These are phyloP conservation scores for Ammodramus savannarum DNA, from an alignment of 2,113 vertebrate genomes.

Conservation along the genomic window DNA sequence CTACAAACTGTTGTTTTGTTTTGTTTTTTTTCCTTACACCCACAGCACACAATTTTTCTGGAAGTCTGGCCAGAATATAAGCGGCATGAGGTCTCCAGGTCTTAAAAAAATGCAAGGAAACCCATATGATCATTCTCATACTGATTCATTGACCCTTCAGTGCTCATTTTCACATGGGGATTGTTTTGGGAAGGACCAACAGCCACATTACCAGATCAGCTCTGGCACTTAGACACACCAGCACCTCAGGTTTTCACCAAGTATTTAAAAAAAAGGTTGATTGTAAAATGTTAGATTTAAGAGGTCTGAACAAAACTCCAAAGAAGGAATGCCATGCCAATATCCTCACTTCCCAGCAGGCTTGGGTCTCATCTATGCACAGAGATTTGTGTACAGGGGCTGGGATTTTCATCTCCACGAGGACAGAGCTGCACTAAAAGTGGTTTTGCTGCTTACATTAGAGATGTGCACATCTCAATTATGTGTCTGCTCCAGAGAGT, in stretches of 20 bases:
- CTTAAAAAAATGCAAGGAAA: neutral
- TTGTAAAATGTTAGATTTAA: neutral
- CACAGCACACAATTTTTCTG: neutral
- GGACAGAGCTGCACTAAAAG: neutral
- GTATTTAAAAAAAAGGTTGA: neutral
- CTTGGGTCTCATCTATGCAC: neutral
- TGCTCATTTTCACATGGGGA: neutral
- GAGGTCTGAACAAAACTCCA: neutral
- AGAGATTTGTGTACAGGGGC: neutral
- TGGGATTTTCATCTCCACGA: neutral
- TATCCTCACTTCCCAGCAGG: neutral
- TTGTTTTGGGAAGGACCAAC: neutral
- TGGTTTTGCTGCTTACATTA: neutral
- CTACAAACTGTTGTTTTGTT: neutral
- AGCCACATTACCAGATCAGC: neutral
- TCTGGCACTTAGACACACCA: neutral
- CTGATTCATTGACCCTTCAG: neutral
- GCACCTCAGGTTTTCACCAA: neutral
- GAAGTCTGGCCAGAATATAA: neutral
- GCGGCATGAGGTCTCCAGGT: neutral
- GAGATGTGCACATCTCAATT: neutral
- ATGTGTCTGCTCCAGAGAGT: neutral
- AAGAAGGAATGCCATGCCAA: neutral
- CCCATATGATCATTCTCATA: rapidly evolving
- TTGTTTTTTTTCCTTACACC: neutral